Conservation (phyloP, 2,888 invertebrate genomes). For the Sminthurides aquaticus region DNA sequence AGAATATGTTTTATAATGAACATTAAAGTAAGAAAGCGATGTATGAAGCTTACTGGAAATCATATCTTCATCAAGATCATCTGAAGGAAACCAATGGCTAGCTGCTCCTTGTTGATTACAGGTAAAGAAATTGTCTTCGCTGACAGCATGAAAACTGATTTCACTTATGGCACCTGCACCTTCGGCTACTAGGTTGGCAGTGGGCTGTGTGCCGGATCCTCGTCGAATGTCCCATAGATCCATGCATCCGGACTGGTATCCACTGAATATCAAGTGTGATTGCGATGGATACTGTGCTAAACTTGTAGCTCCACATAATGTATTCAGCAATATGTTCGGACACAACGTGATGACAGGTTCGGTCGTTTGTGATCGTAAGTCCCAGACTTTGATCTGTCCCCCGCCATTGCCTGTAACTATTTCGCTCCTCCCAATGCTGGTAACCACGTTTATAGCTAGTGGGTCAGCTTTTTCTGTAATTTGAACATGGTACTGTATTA, state of each 20-base stretch:
- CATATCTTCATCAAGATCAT: constrained; percentile 10
- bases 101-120: constrained; percentile 38
- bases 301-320: constrained; percentile 36
- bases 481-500: too few relatives aligned
- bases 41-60: constrained; percentile 15
- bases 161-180: constrained; percentile 33
- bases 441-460: constrained; percentile 29
- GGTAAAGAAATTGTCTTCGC: constrained; percentile 40
- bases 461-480: constrained; percentile 36
- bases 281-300: constrained; percentile 40
- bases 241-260: constrained; percentile 40
- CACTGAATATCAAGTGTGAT: constrained; percentile 36
- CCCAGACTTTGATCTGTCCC: constrained; percentile 41
- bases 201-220: constrained; percentile 32
- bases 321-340: constrained; percentile 36
- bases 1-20: neutral
- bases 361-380: constrained; percentile 26
- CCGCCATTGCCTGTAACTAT: constrained; percentile 39
- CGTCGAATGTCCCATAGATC: constrained; percentile 39
- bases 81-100: constrained; percentile 39
- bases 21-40: neutral
- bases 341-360: constrained; percentile 29
- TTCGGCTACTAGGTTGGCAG: constrained; percentile 34
- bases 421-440: constrained; percentile 25
- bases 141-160: constrained; percentile 38